Base-by-base conservation (phyloP, 37 sponge, comb jelly and placozoan species). In the Eunapius fragilis region DNA sequence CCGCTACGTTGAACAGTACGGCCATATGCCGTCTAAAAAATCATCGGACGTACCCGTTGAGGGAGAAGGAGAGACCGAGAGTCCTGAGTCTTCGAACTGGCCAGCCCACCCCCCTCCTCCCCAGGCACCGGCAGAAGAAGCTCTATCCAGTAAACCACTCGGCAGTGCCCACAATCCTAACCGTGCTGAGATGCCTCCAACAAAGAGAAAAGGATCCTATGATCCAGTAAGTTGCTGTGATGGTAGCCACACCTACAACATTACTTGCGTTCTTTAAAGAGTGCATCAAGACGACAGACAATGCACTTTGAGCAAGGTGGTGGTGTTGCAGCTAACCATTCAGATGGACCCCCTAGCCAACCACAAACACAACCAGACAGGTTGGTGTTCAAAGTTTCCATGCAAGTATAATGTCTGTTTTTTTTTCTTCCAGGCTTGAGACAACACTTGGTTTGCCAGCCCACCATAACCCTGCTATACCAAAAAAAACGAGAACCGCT, bases 111-210 rank as follows among this genome's bases (percentile, higher is more conserved):
- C 58, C 14, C 17, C 58, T 19, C 19, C 58, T 67, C 79, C 79
- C 24, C 80, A n/a, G n/a, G n/a, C 72, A 19, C 38, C 70, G 3
- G 12, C 74, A 33, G 85, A 84, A 7, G 45, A 77, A 5, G 33
- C 38, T 9, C 25, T 22, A 2, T 22, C 68, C 12, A 3, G 67
- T 19, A 72, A 73, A 31, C 58, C 58, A 17, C 69, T 89, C 2
- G 87, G 93, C 2, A 25, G 58, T 2, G 92, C 92, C 12, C 30
- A 68, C 47, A 89, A 89, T 50, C 93, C 91, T 33, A 93, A 93
- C 37, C 67, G 87, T 50, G 82, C 91, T 23, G 93, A 93, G 69
- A 83, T 89, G 87, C 93, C 91, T 36, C 32, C 74, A n/a, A 47
- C 58, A 33, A 81, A 68, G 32, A 84, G 92, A 77, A 92, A 87